Base-by-base conservation (phyloP, 1,140 invertebrate species). In the Zaprionus capensis region DNA sequence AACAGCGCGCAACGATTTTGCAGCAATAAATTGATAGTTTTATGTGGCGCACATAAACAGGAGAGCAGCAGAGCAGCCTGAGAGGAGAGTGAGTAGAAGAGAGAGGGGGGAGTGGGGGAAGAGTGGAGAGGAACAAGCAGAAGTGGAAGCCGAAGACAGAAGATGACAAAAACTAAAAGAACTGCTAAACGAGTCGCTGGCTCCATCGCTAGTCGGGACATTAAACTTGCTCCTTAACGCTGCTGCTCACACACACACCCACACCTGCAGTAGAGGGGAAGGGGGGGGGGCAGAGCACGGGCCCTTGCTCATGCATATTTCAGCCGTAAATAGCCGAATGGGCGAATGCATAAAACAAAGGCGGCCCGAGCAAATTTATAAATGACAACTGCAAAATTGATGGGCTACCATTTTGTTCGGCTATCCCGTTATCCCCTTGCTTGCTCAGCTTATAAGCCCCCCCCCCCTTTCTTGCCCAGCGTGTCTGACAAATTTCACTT, bases 21-120 rank as follows among this genome's bases (percentile, higher is more conserved):
- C 79, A 91, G 85, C 85, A 85, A 90, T 90, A 90, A 90, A 90
- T 90, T 90, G 85, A 90, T 90, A 91, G 85, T 90, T 90, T 90
- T 90, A 91, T 90, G 86, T 90, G 86, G 76, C 62, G 85, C 81
- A 88, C 85, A 88, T 90, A 90, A 88, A 88, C 85, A 88, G 79
- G 67, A 44, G 46, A 51, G 51, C 59, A 67, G 58, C 17, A 68
- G 36, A 56, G 55, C n/a, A 55, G n/a, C 31, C 31, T 6, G 20
- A 20, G 4, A 14, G 58, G 22, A 49, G 20, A 31, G 34, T 36
- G 17, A 2, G 41, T 1, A 17, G 15, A 7, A 44, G 17, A 44
- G 36, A 69, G 34, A 26, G 38, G 24, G 12, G 41, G n/a, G 44
- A 64, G 58, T 28, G 22, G 5, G 22, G 4, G 12, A 36, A 15